These are phyloP conservation scores for Saccopteryx bilineata DNA, from an alignment of 2,113 vertebrate genomes.

Conservation along the genomic window DNA sequence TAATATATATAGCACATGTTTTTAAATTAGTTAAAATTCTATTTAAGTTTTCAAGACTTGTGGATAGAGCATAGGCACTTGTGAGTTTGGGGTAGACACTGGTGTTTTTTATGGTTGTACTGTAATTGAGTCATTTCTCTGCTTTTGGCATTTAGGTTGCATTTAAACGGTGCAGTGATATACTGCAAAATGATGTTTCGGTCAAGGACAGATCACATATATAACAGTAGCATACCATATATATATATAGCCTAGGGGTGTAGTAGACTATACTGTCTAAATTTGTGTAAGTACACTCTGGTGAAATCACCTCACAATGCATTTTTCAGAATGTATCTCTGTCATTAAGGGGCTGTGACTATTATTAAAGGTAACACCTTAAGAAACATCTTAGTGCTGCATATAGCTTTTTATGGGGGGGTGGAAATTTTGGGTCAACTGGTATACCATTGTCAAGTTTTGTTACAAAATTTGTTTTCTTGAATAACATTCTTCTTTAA, in stretches of 20 bases:
- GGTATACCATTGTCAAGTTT: background rate
- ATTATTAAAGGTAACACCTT: background rate
- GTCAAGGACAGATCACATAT: background rate
- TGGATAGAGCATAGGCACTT: background rate
- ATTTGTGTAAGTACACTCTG: background rate
- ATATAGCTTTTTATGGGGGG: background rate
- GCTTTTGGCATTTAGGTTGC: background rate
- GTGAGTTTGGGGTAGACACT: background rate
- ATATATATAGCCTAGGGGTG: background rate
- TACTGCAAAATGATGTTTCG: background rate
- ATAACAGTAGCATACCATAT: background rate
- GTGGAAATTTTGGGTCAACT: slow-evolving; percentile 26
- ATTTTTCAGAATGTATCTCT: background rate
- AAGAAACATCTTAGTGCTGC: background rate
- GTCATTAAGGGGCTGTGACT: background rate
- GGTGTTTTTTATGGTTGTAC: background rate
- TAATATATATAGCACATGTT: background rate
- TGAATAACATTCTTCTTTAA: slow-evolving; percentile 44
- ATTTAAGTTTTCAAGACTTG: background rate
- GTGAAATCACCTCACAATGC: background rate
- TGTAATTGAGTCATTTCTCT: background rate
- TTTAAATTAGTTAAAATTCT: slow-evolving; percentile 38
- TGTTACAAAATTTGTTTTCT: slow-evolving; percentile 41
- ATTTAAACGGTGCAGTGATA: background rate
- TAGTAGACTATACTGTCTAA: background rate